Evolutionary conservation across 2,888 invertebrate species (phyloP), one percentile per base, ranked within the genome.

Genomic region (Cosmopolites sordidus): DNA sequence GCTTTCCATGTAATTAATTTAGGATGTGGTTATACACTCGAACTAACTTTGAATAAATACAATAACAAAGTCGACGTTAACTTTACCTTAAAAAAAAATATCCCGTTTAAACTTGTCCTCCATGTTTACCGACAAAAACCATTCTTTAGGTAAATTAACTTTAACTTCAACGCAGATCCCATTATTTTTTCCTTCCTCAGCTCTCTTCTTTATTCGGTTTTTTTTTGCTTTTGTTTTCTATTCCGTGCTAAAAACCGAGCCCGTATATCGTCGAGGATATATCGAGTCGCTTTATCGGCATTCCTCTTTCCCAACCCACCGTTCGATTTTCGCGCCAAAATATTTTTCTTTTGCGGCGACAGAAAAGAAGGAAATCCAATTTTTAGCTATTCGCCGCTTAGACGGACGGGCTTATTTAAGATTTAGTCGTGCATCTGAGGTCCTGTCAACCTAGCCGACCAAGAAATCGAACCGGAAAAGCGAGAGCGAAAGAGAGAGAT

Each of bases 371-470:
- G 43, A 51, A 57, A 58, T 60, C 54, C 55, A 60, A 58, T 60
- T 60, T 60, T 57, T 56, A 56, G 57, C 51, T 57, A 56, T 60
- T 60, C 56, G 55, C 48, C 55, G 58, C 56, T 56, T 30, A 57
- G n/a, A n/a, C 33, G n/a, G 33, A 33, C 33, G 12, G 33, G n/a
- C n/a, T 33, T 33, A 12, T 33, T 33, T 33, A 33, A 33, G 12
- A 33, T 33, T n/a, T 33, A 12, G 12, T 12, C 11, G 12, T 33
- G 12, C 33, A 12, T 12, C 33, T 33, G n/a, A 33, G 33, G 11
- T 4, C 8, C 22, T 22, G 22, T 22, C 22, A 22, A 22, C 4
- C 22, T 8, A 22, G 3, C 22, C 3, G 22, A 22, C 22, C 22
- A 22, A 22, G 22, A 22, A 22, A 22, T 22, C 22, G 22, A 22